Base-by-base conservation (phyloP, 1,140 invertebrate species). In the Lasioglossum albipes region DNA sequence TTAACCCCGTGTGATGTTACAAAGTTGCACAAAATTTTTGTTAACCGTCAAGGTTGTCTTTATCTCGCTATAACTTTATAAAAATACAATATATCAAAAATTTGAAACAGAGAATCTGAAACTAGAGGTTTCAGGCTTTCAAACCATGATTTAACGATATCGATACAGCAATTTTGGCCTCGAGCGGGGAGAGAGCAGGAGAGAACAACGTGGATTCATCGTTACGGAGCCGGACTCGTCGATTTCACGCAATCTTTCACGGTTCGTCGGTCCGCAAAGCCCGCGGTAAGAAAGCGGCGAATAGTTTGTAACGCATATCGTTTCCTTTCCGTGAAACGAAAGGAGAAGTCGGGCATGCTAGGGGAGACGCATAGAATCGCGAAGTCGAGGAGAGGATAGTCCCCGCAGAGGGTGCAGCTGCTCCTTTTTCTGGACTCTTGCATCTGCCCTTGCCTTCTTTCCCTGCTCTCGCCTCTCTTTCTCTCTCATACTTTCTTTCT, bases 331-430 rank as follows among this genome's bases (percentile, higher is more conserved):
- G 13, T 57, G 49, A 74, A 67, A 54, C 52, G 52, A 16, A 49
- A 18, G 18, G 45, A 18, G 54, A 70, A 45, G 49, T 6, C 18
- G 64, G 41, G 18, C 5, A 41, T n/a, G 13, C 9, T 10, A 22
- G 20, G 10, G 72, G 36, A 73, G 75, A 27, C 54, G 75, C 73
- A 57, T 82, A 74, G 74, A 85, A 84, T 84, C 83, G 49, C 31
- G 54, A 59, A 84, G 61, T 67, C 54, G 61, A 66, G 74, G 66
- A 62, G 7, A 85, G 82, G 70, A 79, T 84, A 79, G 78, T 61
- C 76, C 31, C 36, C 59, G 68, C 70, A 27, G 70, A 73, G 80
- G 77, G 80, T 86, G 87, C 87, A 87, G 87, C 87, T 87, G 81
- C 79, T 79, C 81, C 83, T 87, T 88, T 86, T 83, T 83, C 79